Percentiles rank a stretch among this genome's conserved stretches.
Conservation (phyloP, 1,140 invertebrate genomes). For the Colletes gigas region DNA sequence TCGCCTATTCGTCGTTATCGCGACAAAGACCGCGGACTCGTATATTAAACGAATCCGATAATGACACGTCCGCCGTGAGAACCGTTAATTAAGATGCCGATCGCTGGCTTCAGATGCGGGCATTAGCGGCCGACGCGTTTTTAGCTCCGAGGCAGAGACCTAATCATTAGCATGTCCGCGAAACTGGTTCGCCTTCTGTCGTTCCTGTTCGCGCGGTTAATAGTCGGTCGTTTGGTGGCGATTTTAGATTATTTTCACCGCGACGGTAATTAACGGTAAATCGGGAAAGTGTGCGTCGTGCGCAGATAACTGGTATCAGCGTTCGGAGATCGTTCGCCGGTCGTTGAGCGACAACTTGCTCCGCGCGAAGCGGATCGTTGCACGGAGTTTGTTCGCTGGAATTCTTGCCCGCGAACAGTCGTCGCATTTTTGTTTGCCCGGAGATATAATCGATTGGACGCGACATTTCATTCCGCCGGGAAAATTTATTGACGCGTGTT, state of each 20-base stretch:
- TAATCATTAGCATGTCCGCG: conserved; percentile 22
- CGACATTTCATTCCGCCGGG: too few species aligned
- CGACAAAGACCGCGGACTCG: neutral
- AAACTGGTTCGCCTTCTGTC: conserved; percentile 37
- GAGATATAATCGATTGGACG: too few species aligned
- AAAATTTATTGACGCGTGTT: too few species aligned
- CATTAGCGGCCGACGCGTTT: neutral
- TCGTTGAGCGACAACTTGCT: neutral
- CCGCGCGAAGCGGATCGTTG: too few species aligned
- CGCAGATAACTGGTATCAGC: conserved; percentile 3
- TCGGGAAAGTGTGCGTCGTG: neutral
- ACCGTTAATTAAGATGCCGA: conserved; percentile 36
- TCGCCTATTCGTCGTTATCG: too few species aligned
- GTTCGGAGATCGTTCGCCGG: neutral
- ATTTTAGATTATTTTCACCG: conserved; percentile 20
- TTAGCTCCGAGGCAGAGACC: neutral
- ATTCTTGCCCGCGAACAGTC: too few species aligned
- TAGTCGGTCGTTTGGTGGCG: conserved; percentile 17
- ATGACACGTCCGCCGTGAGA: neutral
- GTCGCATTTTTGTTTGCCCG: too few species aligned
- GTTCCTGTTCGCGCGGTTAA: conserved; percentile 9
- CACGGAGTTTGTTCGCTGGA: too few species aligned
- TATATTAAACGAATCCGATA: neutral
- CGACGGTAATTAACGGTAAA: conserved; percentile 32
- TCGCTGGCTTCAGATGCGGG: neutral